Evolutionary conservation across 2,888 invertebrate genomes (phyloP).

Genomic region (Sympetrum striolatum): DNA sequence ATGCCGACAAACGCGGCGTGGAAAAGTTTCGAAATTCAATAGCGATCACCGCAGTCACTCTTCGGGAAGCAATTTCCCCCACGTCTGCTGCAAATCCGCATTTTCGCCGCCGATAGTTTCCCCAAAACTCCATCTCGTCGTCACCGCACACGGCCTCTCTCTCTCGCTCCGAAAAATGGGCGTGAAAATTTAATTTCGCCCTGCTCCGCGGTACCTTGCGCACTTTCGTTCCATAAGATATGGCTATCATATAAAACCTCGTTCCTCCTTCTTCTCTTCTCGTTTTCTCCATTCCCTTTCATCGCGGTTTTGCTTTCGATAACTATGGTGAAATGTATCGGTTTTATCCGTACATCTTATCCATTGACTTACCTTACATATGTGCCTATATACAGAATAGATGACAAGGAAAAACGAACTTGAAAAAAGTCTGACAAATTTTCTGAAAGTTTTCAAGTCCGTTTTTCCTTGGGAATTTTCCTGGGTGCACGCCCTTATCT

Average conservation of each 20-base stretch:
- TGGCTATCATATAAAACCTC: not conserved
- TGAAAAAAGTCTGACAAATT: too few relatives aligned
- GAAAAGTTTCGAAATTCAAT: slow-evolving; percentile 22
- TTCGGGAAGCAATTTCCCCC: slow-evolving; percentile 3
- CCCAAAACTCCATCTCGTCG: not conserved
- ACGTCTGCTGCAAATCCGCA: not conserved
- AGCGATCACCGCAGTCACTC: not conserved
- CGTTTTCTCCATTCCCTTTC: not conserved
- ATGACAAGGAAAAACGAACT: too few relatives aligned
- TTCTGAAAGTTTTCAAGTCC: too few relatives aligned
- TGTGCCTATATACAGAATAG: too few relatives aligned
- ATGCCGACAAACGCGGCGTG: not conserved
- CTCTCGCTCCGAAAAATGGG: not conserved
- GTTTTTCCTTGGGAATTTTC: too few relatives aligned
- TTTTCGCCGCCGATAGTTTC: not conserved
- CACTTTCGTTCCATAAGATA: not conserved
- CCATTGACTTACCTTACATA: too few relatives aligned
- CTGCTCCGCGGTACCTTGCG: not conserved
- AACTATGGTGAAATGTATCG: too few relatives aligned
- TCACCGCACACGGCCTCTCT: not conserved
- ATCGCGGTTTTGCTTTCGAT: not conserved
- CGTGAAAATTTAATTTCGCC: slow-evolving; percentile 30
- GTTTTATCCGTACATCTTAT: too few relatives aligned
- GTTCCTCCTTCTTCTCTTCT: not conserved
- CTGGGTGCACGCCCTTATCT: too few relatives aligned